Percentiles rank a stretch among this genome's conserved stretches.
phyloP scores from a whole-genome alignment of 2,888 invertebrate genomes.

The Drosophila atroscutellata region DNA sequence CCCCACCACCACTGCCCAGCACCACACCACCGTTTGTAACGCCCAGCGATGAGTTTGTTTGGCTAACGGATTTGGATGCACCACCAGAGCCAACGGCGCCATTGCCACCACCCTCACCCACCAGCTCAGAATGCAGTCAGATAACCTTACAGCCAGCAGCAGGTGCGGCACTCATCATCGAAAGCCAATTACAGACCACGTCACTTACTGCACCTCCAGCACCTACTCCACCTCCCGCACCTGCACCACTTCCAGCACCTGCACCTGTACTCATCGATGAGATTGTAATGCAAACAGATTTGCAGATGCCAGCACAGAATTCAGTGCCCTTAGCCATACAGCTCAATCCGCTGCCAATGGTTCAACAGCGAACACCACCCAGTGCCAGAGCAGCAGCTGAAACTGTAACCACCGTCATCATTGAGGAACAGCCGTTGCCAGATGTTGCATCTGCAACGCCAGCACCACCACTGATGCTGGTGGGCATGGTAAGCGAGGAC shows the following conservation, averaged over 20 bases:
- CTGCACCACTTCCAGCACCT: neutral
- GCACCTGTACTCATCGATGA: neutral
- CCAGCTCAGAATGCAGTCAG: constrained; percentile 14
- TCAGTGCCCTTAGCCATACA: constrained; percentile 1
- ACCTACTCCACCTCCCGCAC: neutral
- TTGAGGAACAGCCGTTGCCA: constrained; percentile 13
- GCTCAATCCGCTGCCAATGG: constrained; percentile 2
- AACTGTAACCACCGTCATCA: constrained; percentile 7
- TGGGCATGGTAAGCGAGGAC: constrained; percentile 37
- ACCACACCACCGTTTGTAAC: constrained; percentile 56
- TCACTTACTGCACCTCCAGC: neutral
- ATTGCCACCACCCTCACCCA: constrained; percentile 6
- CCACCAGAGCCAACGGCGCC: constrained; percentile 13
- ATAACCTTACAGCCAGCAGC: constrained; percentile 5
- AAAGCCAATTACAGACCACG: constrained; percentile 3
- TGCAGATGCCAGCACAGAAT: constrained; percentile 5
- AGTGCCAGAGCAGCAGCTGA: neutral
- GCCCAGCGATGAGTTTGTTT: constrained; percentile 42
- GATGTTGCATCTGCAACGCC: neutral
- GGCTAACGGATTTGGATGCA: constrained; percentile 15
- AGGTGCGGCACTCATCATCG: constrained; percentile 1
- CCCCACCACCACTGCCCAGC: constrained; percentile 54
- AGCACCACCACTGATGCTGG: constrained; percentile 31
- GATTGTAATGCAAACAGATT: constrained; percentile 7
- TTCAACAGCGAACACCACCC: constrained; percentile 13